These are phyloP conservation scores for Halichoerus grypus DNA, from an alignment of 2,113 vertebrate genomes.

Conservation along the genomic window DNA sequence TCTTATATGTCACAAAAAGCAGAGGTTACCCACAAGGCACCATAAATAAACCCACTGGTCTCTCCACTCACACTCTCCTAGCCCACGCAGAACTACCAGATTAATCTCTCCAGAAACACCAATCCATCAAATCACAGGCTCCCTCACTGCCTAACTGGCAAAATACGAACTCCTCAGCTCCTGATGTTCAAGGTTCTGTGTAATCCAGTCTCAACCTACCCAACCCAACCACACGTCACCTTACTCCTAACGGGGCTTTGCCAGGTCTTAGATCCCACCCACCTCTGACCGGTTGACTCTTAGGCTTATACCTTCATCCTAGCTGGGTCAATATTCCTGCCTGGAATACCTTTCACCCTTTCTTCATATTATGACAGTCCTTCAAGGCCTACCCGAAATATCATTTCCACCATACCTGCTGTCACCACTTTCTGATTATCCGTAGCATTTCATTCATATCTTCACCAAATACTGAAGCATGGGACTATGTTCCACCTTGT, in stretches of 20 bases:
- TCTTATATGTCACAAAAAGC: background rate
- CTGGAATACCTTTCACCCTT: background rate
- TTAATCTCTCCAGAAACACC: background rate
- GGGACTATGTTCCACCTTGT: background rate
- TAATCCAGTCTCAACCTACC: background rate
- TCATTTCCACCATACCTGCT: background rate
- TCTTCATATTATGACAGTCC: background rate
- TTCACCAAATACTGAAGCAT: background rate
- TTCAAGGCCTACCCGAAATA: background rate
- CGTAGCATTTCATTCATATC: background rate
- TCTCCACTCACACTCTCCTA: background rate
- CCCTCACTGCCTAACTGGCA: background rate
- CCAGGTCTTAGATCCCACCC: background rate
- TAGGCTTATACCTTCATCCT: background rate
- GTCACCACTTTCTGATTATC: background rate
- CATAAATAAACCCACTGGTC: fast-evolving
- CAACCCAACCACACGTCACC: background rate
- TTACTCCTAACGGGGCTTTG: background rate
- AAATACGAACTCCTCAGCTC: background rate
- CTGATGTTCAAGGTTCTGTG: background rate
- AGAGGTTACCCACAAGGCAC: fast-evolving
- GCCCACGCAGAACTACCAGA: background rate
- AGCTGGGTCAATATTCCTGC: no score
- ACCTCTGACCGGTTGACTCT: background rate
- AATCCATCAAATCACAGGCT: background rate